Evolutionary conservation across 2,888 invertebrate genomes (phyloP).

Genomic region (Standfussiana lucernea): DNA sequence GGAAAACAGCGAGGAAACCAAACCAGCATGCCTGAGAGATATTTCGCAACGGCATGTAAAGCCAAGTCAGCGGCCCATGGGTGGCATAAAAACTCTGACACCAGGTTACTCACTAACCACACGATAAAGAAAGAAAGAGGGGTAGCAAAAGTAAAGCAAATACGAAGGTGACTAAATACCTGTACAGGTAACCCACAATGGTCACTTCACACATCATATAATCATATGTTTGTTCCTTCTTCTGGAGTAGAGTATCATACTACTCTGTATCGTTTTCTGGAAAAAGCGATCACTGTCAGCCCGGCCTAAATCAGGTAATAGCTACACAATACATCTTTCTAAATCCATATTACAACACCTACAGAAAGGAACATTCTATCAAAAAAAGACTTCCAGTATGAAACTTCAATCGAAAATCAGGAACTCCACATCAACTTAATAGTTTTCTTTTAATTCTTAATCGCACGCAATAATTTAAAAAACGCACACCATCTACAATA

Average conservation of each 20-base stretch:
- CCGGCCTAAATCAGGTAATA: too few species aligned
- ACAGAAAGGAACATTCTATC: not conserved
- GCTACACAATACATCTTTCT: not conserved
- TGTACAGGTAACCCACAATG: not conserved
- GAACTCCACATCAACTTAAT: not conserved
- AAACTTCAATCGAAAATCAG: not conserved
- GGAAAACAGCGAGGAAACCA: too few species aligned
- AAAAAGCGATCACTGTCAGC: not conserved
- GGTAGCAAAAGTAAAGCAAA: too few species aligned
- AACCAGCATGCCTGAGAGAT: too few species aligned
- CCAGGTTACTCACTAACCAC: too few species aligned
- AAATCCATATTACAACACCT: not conserved
- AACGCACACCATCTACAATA: slow-evolving; percentile 38
- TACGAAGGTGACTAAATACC: not conserved
- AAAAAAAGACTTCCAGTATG: not conserved
- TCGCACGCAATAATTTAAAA: slow-evolving; percentile 40
- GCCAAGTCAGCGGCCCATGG: too few species aligned
- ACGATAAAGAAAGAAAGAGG: too few species aligned
- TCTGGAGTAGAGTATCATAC: not conserved
- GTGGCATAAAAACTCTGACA: too few species aligned
- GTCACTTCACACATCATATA: not conserved
- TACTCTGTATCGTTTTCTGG: not conserved
- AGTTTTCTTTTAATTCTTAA: not conserved
- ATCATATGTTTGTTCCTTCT: not conserved
- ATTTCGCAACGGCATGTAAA: too few species aligned